A percentile compares a stretch with the other conserved stretches of the same genome.
These are phyloP conservation scores for Lasioglossum zephyrum DNA, from an alignment of 2,888 invertebrate genomes.

Conservation along the genomic window DNA sequence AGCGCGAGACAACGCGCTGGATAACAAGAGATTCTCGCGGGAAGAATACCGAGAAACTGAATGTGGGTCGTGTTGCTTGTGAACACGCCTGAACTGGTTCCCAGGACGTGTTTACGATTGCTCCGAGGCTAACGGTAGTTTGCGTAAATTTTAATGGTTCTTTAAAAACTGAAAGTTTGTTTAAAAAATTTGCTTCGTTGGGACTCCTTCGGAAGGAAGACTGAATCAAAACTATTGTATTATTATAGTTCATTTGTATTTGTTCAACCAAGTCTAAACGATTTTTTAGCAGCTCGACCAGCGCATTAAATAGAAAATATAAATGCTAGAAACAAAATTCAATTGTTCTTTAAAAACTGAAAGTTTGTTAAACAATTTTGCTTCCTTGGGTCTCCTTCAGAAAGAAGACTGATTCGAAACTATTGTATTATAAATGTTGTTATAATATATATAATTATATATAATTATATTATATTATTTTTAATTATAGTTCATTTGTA, in stretches of 20 bases:
- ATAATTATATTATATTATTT: no score
- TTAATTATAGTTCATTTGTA: no score
- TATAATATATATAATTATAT: no score
- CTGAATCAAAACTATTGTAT: neutral
- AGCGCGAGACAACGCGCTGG: neutral
- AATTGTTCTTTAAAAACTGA: no score
- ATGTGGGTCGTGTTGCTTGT: constrained; percentile 20
- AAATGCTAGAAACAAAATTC: neutral
- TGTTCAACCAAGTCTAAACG: no score
- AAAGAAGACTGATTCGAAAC: no score
- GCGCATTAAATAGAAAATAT: no score
- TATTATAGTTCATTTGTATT: no score
- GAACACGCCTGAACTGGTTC: constrained; percentile 24
- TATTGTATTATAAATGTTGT: no score
- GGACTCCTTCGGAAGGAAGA: neutral
- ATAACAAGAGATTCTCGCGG: constrained; percentile 17
- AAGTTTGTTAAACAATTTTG: no score
- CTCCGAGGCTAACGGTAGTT: neutral
- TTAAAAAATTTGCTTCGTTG: neutral
- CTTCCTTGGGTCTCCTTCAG: no score
- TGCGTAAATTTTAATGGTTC: neutral
- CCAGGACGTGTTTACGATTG: neutral
- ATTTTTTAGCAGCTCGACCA: no score
- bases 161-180: neutral
- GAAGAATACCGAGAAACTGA: constrained; percentile 19